Evolutionary conservation across 2,888 invertebrate genomes (phyloP).

Genomic region (Rhamnusium bicolor): DNA sequence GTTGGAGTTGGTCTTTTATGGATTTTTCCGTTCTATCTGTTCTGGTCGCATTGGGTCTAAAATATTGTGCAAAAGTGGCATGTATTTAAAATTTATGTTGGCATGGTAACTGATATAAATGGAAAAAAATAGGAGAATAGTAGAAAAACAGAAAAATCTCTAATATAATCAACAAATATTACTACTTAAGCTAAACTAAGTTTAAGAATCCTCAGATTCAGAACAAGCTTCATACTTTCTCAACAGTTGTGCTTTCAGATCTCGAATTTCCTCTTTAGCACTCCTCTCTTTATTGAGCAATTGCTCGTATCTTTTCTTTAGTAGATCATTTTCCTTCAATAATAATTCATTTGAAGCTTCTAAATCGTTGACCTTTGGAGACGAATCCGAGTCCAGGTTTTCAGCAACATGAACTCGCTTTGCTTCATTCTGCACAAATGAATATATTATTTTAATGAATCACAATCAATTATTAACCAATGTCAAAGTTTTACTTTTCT

Average conservation of each 20-base stretch:
- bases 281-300: slow-evolving; percentile 73
- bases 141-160: no score
- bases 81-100: neutral
- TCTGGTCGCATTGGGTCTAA: slow-evolving; percentile 63
- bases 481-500: no score
- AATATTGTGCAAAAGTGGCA: slow-evolving; percentile 10
- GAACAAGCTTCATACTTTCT: slow-evolving; percentile 57
- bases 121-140: neutral
- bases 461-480: no score
- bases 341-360: slow-evolving; percentile 62
- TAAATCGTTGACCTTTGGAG: slow-evolving; percentile 59
- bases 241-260: slow-evolving; percentile 68
- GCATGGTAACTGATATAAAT: neutral
- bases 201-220: neutral
- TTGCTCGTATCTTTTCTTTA: slow-evolving; percentile 73
- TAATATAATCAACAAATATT: no score
- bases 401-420: slow-evolving; percentile 31
- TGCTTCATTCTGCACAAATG: slow-evolving; percentile 1
- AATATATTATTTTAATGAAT: neutral
- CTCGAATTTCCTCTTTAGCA: slow-evolving; percentile 71
- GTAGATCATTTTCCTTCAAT: slow-evolving; percentile 66
- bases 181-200: no score
- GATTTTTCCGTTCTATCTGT: slow-evolving; percentile 64
- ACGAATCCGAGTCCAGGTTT: slow-evolving; percentile 48
- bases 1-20: slow-evolving; percentile 69